Percentiles rank a stretch among this genome's conserved stretches.
Evolutionary conservation across 2,888 invertebrate species (phyloP).

Genomic region (Leptinotarsa juncta): DNA sequence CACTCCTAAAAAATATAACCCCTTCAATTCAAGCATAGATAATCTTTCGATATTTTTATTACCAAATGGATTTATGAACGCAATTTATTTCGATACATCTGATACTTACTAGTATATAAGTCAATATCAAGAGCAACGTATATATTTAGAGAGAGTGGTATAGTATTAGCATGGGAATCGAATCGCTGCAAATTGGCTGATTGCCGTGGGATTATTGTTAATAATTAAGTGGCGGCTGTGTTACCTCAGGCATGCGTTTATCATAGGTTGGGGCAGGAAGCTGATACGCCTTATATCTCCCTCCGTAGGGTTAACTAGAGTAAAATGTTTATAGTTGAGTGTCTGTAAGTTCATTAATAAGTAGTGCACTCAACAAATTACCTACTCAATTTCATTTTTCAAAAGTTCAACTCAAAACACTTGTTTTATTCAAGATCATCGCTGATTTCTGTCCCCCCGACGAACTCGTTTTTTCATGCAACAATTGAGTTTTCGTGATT

Average conservation of each 20-base stretch:
- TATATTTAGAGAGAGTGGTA: conserved; percentile 18
- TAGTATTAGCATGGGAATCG: conserved; percentile 27
- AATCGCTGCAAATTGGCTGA: conserved; percentile 25
- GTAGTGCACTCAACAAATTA: too few species aligned
- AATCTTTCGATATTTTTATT: neutral
- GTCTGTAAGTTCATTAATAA: neutral
- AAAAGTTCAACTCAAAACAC: too few species aligned
- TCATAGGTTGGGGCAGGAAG: conserved; percentile 18
- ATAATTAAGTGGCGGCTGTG: conserved; percentile 17
- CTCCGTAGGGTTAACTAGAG: neutral
- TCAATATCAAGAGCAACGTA: conserved; percentile 17
- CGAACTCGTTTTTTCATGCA: too few species aligned
- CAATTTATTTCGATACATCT: neutral
- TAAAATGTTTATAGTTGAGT: neutral
- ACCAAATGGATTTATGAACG: neutral
- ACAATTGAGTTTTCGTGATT: too few species aligned
- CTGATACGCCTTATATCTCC: neutral
- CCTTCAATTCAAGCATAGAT: too few species aligned
- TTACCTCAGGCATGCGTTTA: conserved; percentile 8
- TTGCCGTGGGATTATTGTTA: conserved; percentile 26
- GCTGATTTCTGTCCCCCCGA: too few species aligned
- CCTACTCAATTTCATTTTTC: too few species aligned
- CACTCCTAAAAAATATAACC: too few species aligned
- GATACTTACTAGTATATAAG: neutral
- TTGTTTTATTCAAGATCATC: too few species aligned